These are phyloP conservation scores for Cynaeus angustus DNA, from an alignment of 2,888 invertebrate species.

Conservation along the genomic window DNA sequence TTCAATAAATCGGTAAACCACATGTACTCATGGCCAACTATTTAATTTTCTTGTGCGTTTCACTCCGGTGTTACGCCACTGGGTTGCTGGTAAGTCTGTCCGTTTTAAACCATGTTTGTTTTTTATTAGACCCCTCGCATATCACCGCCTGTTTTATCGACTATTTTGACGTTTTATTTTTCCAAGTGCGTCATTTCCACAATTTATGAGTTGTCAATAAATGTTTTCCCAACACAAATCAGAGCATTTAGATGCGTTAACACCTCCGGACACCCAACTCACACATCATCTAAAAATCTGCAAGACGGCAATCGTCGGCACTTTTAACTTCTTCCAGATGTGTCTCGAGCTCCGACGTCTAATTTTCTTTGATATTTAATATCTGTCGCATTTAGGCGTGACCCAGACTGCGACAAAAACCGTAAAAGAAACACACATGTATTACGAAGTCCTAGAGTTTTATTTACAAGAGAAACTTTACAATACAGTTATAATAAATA, in stretches of 20 bases:
- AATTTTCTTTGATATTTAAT: constrained; percentile 52
- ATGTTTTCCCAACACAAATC: constrained; percentile 7
- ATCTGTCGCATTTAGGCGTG: constrained; percentile 54
- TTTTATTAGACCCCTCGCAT: neutral
- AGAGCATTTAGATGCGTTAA: constrained; percentile 54
- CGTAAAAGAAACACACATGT: constrained; percentile 45
- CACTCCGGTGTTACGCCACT: no score
- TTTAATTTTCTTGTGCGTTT: no score
- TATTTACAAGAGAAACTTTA: constrained; percentile 61
- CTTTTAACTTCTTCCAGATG: constrained; percentile 46
- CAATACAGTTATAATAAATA: constrained; percentile 58
- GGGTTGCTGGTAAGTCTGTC: no score
- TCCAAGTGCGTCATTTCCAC: neutral
- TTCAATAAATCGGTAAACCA: no score
- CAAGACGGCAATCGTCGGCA: constrained; percentile 47
- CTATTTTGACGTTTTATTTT: constrained; percentile 12
- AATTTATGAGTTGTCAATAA: constrained; percentile 29
- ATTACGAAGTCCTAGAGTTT: constrained; percentile 53
- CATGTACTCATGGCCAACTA: no score
- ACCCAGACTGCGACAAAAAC: constrained; percentile 55
- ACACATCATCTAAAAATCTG: constrained; percentile 42
- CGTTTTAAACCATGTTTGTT: neutral
- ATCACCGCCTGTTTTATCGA: constrained; percentile 1
- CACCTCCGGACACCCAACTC: constrained; percentile 53
- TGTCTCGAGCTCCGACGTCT: constrained; percentile 11